Percentiles rank a stretch among this genome's conserved stretches.
Evolutionary conservation across 2,113 vertebrate genomes (phyloP).

Genomic region (Oncorhynchus masou): DNA sequence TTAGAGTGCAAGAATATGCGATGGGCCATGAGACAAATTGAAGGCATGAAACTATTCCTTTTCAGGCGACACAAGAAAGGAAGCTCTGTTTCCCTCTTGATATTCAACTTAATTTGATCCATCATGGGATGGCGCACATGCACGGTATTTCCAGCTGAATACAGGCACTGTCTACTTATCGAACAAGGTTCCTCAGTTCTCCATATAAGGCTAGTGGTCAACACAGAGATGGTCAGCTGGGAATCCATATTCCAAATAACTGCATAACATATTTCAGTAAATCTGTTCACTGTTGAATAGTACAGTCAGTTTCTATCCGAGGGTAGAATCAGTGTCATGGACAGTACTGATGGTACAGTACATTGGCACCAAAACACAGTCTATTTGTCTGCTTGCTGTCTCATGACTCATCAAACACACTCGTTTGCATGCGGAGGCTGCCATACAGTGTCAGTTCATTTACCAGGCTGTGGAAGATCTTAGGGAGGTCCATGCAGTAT

Average conservation of each 20-base stretch:
- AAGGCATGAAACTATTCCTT: constrained; percentile 58
- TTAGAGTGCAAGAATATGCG: constrained; percentile 53
- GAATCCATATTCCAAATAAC: background rate
- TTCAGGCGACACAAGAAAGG: constrained; percentile 59
- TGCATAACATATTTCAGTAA: background rate
- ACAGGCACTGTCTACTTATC: background rate
- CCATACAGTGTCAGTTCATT: background rate
- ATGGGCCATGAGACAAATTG: constrained; percentile 60
- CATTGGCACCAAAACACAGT: background rate
- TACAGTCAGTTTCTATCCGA: background rate
- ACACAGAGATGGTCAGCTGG: background rate
- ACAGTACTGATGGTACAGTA: too few relatives aligned
- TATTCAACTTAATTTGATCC: constrained; percentile 74
- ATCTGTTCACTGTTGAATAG: background rate
- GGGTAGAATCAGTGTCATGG: too few relatives aligned
- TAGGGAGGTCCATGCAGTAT: background rate
- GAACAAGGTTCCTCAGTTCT: background rate
- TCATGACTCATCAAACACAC: background rate
- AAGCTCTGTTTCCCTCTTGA: constrained; percentile 63
- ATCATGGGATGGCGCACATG: constrained; percentile 42
- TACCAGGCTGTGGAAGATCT: background rate
- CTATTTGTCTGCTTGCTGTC: background rate
- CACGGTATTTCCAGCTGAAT: background rate
- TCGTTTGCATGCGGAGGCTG: background rate
- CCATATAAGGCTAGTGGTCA: background rate